Percentiles rank a stretch among this genome's conserved stretches.
phyloP scores from a whole-genome alignment of 1,140 invertebrate genomes.

The Caenorhabditis elegans region WBcel235 BX284606.5:10514001-10514500 shows the following conservation, averaged over 20 bases:
- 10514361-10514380: background rate
- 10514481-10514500: too few species aligned
- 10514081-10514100: too few species aligned
- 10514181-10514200: slow-evolving; percentile 4
- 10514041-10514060: too few species aligned
- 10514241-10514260: slow-evolving; percentile 33
- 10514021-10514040: too few species aligned
- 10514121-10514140: too few species aligned
- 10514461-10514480: too few species aligned
- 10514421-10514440: too few species aligned
- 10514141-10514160: background rate
- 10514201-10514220: background rate
- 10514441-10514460: too few species aligned
- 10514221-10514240: slow-evolving; percentile 29
- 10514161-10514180: background rate
- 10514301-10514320: background rate
- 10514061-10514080: too few species aligned
- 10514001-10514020: too few species aligned
- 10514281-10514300: slow-evolving; percentile 28
- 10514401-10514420: background rate
- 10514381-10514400: background rate
- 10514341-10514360: background rate
- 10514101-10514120: too few species aligned
- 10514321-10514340: slow-evolving; percentile 5
- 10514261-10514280: slow-evolving; percentile 31